Evolutionary conservation across 2,888 invertebrate genomes (phyloP), one percentile per base, ranked within the genome.

Genomic region (Arge pagana): DNA sequence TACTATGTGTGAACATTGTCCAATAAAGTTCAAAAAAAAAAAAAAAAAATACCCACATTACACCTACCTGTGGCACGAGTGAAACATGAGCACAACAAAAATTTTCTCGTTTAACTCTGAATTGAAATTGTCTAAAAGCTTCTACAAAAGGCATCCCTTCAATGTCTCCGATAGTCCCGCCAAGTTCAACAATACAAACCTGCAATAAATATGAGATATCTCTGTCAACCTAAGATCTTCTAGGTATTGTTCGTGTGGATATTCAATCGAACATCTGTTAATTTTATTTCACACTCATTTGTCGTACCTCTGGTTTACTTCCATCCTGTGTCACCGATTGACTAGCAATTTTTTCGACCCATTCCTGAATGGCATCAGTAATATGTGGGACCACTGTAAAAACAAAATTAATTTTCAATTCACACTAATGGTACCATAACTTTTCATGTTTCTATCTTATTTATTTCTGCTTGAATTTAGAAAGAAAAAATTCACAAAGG

Each of bases 121-220:
- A 96, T 72, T 97, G 96, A 71, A 98, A 97, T 71, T 98, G 98
- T 18, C 97, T 82, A 74, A 99, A 98, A 3, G 98, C 98, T 78
- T 99, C 98, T 1, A 98, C 93, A 77, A 98, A 99, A 0, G 97
- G 94, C 97, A 98, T 98, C 56, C 97, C 95, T 79, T 99, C 99
- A 62, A 99, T 99, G 72, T 99, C 99, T 49, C 99, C 99, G 60
- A 99, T 93, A 1, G 98, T 99, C 6, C 99, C 99, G 37, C 99
- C 99, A 33, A 99, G 82, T 80, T 98, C 93, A 45, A 95, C 85
- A 56, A 93, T 90, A 71, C 93, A 94, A 0, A 94, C 91, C 81
- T 88, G 80, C 2, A 56, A 52, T 39, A 24, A 23, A 30, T 18
- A 49, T 39, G 31, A 24, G n/a, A n/a, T n/a, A n/a, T n/a, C n/a